Evolutionary conservation across 2,888 invertebrate genomes (phyloP).

Genomic region (Drymonia ruficornis): DNA sequence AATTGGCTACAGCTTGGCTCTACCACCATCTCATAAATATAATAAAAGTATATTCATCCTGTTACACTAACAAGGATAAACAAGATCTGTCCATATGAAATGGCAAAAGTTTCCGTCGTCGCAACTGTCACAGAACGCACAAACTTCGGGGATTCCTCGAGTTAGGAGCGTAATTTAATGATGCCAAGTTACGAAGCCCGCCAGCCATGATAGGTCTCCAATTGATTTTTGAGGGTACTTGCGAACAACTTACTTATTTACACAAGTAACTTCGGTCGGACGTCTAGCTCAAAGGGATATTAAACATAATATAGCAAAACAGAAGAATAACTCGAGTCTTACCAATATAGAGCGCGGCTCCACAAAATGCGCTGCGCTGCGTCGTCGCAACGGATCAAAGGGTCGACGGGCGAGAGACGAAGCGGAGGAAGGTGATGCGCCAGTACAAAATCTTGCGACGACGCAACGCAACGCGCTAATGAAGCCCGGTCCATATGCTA

Average conservation of each 20-base stretch:
- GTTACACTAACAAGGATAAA: not conserved
- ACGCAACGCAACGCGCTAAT: too few relatives aligned
- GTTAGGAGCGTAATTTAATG: slow-evolving; percentile 4
- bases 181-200: slow-evolving; percentile 1
- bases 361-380: too few relatives aligned
- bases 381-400: too few relatives aligned
- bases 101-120: not conserved
- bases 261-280: not conserved
- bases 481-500: too few relatives aligned
- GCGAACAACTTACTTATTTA: not conserved
- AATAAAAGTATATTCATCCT: not conserved
- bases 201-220: slow-evolving; percentile 6
- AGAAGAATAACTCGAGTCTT: not conserved
- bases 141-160: not conserved
- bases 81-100: not conserved
- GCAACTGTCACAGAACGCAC: not conserved
- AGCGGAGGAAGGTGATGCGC: too few relatives aligned
- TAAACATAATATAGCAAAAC: not conserved
- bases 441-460: too few relatives aligned
- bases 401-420: too few relatives aligned
- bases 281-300: not conserved
- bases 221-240: slow-evolving; percentile 14
- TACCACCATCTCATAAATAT: too few relatives aligned
- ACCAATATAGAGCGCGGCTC: too few relatives aligned
- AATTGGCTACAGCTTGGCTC: too few relatives aligned